These are phyloP conservation scores for Tubulanus polymorphus DNA, from an alignment of 2,888 invertebrate species.

Conservation along the genomic window DNA sequence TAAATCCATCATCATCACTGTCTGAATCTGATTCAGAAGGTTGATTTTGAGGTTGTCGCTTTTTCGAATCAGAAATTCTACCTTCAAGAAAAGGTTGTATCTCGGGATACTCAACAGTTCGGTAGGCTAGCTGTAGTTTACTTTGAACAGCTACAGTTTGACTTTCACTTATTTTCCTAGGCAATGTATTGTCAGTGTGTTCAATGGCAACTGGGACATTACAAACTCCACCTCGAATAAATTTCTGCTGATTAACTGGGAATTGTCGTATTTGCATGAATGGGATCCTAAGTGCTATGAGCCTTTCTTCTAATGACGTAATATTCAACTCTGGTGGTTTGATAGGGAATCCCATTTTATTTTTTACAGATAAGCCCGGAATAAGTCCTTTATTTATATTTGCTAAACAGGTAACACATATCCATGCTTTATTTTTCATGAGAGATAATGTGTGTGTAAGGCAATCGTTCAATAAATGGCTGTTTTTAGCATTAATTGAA, in stretches of 20 bases:
- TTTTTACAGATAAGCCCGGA: background rate
- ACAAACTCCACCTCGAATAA: conserved; percentile 8
- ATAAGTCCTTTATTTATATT: conserved; percentile 8
- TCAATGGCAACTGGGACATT: conserved; percentile 9
- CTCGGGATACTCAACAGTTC: no score
- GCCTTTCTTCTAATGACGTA: conserved; percentile 5
- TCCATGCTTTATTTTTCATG: background rate
- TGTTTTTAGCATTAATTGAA: no score
- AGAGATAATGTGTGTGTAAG: no score
- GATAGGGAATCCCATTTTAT: background rate
- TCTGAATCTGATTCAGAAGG: background rate
- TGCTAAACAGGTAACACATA: background rate
- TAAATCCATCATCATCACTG: background rate
- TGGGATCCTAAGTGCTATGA: conserved; percentile 4
- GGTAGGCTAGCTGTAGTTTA: conserved; percentile 1
- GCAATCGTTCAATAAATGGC: no score
- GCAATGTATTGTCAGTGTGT: background rate
- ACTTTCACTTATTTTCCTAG: conserved; percentile 13
- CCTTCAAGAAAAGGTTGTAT: no score
- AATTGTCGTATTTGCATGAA: conserved; percentile 10
- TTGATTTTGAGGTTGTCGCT: background rate
- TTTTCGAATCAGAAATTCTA: no score
- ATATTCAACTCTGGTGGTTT: background rate
- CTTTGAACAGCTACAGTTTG: background rate
- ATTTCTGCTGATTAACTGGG: conserved; percentile 8